These are phyloP conservation scores for Cataglyphis altisquamis DNA, from an alignment of 2,888 invertebrate genomes.

Conservation along the genomic window DNA sequence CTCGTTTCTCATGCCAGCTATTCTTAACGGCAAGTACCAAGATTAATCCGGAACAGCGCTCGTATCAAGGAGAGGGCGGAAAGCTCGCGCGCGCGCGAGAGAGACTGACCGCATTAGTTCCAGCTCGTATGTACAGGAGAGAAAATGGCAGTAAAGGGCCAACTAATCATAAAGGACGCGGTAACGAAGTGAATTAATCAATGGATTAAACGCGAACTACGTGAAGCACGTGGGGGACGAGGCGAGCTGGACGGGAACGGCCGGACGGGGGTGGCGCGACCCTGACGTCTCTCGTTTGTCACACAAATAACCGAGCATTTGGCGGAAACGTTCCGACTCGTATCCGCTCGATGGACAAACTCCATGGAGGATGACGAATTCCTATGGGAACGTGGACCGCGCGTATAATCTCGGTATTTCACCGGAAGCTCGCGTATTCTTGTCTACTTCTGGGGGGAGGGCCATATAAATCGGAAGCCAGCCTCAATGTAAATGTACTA, in stretches of 20 bases:
- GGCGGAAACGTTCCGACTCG: slow-evolving; percentile 75
- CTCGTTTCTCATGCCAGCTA: slow-evolving; percentile 49
- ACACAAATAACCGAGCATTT: slow-evolving; percentile 85
- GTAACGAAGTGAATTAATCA: slow-evolving; percentile 84
- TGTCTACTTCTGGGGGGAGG: slow-evolving; percentile 17
- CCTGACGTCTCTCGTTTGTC: slow-evolving; percentile 85
- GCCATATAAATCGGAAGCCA: slow-evolving; percentile 20
- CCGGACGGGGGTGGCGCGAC: slow-evolving; percentile 64
- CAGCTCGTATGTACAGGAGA: slow-evolving; percentile 74
- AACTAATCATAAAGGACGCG: slow-evolving; percentile 83
- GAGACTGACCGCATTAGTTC: slow-evolving; percentile 80
- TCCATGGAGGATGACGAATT: slow-evolving; percentile 81
- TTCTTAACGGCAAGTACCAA: slow-evolving; percentile 69
- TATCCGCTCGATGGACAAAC: slow-evolving; percentile 80
- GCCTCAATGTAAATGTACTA: slow-evolving; percentile 12
- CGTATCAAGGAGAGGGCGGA: slow-evolving; percentile 67
- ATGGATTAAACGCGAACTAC: slow-evolving; percentile 83
- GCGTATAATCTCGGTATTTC: slow-evolving; percentile 67
- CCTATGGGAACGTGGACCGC: slow-evolving; percentile 68
- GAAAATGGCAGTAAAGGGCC: slow-evolving; percentile 78
- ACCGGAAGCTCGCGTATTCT: slow-evolving; percentile 56
- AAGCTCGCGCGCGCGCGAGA: slow-evolving; percentile 48
- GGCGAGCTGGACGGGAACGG: slow-evolving; percentile 33
- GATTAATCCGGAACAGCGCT: slow-evolving; percentile 78
- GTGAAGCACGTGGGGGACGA: slow-evolving; percentile 64